Conservation (phyloP, 2,797 vertebrate species). For the Coranthus polyacanthus region DNA sequence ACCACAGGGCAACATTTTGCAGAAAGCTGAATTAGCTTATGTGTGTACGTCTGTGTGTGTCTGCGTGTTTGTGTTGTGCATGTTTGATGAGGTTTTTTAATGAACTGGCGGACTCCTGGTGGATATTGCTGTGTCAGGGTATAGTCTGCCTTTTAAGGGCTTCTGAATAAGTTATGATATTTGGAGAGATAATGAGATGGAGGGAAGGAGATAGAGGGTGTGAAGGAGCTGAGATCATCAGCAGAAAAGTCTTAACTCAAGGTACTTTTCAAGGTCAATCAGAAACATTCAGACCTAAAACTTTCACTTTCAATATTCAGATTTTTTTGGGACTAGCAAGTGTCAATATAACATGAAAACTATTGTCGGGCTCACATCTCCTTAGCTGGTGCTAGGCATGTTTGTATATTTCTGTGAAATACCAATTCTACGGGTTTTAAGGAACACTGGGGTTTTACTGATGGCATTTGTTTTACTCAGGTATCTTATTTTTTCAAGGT, state of each 20-base stretch:
- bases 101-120: conserved; percentile 73
- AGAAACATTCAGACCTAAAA: conserved; percentile 31
- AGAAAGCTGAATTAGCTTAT: conserved; percentile 61
- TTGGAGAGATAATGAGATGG: conserved; percentile 84
- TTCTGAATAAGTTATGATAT: conserved; percentile 86
- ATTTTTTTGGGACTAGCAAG: too few species aligned
- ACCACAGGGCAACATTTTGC: conserved; percentile 51
- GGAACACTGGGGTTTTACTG: not conserved
- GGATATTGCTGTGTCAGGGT: conserved; percentile 82
- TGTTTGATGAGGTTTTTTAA: conserved; percentile 83
- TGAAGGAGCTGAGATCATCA: conserved; percentile 71
- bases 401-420: conserved; percentile 9
- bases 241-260: conserved; percentile 72
- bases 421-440: too few species aligned
- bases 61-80: conserved; percentile 71
- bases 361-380: not conserved
- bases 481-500: too few species aligned
- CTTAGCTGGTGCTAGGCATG: not conserved
- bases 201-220: conserved; percentile 66
- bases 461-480: not conserved
- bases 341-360: too few species aligned
- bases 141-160: conserved; percentile 80
- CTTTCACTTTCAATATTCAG: conserved; percentile 6
- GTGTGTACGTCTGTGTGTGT: conserved; percentile 34
- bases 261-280: conserved; percentile 70